phyloP scores from a whole-genome alignment of 2,113 vertebrate species.

The Colossoma macropomum region DNA sequence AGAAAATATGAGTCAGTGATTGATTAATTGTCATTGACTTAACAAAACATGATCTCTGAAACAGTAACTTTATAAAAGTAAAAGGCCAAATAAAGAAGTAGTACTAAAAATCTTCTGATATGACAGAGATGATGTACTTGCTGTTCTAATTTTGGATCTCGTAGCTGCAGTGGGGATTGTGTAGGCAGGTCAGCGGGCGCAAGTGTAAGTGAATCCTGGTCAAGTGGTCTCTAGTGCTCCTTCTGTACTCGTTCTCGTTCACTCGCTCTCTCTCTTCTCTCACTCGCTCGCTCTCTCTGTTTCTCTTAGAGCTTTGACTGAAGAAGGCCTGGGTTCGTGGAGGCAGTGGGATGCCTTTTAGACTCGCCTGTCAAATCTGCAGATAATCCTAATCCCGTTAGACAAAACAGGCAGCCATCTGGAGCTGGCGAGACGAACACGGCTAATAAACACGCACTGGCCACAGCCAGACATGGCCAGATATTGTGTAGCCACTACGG shows the following conservation, averaged over 20 bases:
- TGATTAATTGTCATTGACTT: too few relatives aligned
- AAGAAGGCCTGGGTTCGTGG: slow-evolving; percentile 7
- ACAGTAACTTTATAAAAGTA: too few relatives aligned
- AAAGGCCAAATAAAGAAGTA: too few relatives aligned
- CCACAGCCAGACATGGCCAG: slow-evolving; percentile 23
- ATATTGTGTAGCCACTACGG: not conserved
- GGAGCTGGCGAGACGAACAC: slow-evolving; percentile 64
- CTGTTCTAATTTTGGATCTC: not conserved
- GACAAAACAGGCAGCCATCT: slow-evolving; percentile 79
- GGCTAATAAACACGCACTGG: slow-evolving; percentile 43
- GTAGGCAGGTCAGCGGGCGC: not conserved
- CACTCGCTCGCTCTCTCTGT: not conserved
- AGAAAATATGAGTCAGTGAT: too few relatives aligned
- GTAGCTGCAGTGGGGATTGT: not conserved
- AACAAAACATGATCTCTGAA: too few relatives aligned
- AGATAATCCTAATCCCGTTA: slow-evolving; percentile 79
- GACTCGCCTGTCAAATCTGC: slow-evolving; percentile 51
- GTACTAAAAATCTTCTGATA: not conserved
- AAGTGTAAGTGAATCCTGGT: not conserved
- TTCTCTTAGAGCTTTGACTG: slow-evolving; percentile 5
- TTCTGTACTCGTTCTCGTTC: not conserved
- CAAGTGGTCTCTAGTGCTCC: not conserved
- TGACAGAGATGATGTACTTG: not conserved
- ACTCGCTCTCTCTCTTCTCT: not conserved
- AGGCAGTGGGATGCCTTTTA: slow-evolving; percentile 29